These are phyloP conservation scores for Esox lucius DNA, from an alignment of 2,797 vertebrate genomes.

Conservation along the genomic window DNA sequence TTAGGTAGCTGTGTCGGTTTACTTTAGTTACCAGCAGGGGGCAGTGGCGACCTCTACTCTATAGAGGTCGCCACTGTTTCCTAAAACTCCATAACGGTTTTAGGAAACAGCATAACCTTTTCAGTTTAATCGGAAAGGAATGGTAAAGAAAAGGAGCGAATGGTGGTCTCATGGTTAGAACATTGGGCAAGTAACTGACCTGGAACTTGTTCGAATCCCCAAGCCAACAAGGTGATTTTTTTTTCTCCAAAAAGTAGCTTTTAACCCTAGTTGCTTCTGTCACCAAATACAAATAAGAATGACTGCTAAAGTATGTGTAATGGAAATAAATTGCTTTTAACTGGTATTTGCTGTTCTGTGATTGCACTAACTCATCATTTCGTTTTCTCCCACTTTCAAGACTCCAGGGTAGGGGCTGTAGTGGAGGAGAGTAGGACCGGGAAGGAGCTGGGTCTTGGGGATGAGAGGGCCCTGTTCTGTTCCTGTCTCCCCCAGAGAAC, in stretches of 20 bases:
- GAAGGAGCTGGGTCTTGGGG: constrained; percentile 45
- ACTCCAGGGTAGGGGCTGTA: constrained; percentile 14
- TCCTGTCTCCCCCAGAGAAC: constrained; percentile 48
- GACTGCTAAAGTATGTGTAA: neutral
- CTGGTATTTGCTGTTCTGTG: neutral
- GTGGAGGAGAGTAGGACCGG: constrained; percentile 8
- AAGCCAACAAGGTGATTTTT: no score
- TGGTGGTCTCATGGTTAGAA: no score
- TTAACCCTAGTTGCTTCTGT: no score
- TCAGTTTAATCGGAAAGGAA: neutral
- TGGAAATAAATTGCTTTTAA: neutral
- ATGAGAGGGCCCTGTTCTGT: constrained; percentile 54
- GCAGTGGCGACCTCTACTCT: constrained; percentile 40
- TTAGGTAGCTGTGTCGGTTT: neutral
- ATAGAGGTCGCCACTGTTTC: no score
- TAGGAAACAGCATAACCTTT: neutral
- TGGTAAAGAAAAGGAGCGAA: no score
- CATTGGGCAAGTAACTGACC: no score
- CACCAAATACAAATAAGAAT: neutral
- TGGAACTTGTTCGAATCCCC: no score
- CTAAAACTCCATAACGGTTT: no score
- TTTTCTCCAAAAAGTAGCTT: no score
- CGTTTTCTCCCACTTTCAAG: neutral
- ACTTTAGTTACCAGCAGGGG: constrained; percentile 42
- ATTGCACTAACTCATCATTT: neutral